A percentile compares a stretch with the other conserved stretches of the same genome.
These are phyloP conservation scores for Otus scops DNA, from an alignment of 2,797 vertebrate species.

Conservation along the genomic window DNA sequence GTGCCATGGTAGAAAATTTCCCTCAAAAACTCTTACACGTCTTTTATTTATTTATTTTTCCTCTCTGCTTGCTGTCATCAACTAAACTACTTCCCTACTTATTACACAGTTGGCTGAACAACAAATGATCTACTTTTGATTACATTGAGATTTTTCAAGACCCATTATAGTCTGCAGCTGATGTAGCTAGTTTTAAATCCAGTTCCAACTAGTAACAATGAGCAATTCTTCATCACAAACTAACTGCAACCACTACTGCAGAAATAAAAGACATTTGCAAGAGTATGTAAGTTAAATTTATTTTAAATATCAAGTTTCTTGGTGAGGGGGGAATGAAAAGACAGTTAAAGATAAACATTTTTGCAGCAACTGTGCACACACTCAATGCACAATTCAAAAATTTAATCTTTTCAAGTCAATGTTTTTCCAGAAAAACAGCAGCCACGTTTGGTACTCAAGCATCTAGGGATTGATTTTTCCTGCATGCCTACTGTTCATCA, in stretches of 20 bases:
- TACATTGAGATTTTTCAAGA: conserved; percentile 52
- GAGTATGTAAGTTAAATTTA: neutral
- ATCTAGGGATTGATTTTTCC: neutral
- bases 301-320: neutral
- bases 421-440: neutral
- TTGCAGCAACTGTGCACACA: neutral
- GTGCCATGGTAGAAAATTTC: neutral
- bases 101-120: conserved; percentile 58
- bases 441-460: neutral
- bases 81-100: conserved; percentile 48
- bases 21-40: neutral
- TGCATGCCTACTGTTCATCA: neutral
- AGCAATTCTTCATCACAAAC: neutral
- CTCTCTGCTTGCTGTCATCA: neutral
- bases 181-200: conserved; percentile 73
- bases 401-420: neutral
- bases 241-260: neutral
- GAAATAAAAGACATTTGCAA: neutral
- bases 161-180: conserved; percentile 51
- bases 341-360: neutral
- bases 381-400: neutral
- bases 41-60: neutral
- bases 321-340: neutral
- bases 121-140: conserved; percentile 62
- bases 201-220: conserved; percentile 43